phyloP scores from a whole-genome alignment of 2,113 vertebrate species.

The Oreocharis arfaki region DNA sequence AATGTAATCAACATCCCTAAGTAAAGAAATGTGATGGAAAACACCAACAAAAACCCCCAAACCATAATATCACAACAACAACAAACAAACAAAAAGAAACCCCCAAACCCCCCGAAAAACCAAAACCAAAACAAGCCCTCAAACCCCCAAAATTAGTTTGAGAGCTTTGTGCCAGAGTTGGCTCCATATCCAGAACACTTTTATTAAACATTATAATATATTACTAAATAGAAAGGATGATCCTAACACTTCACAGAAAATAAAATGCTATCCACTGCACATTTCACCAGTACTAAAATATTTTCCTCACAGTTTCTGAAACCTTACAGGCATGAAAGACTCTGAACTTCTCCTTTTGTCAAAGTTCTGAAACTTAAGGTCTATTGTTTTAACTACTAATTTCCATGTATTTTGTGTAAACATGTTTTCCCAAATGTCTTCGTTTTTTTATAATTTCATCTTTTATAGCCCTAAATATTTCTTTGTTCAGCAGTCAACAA shows the following conservation, averaged over 20 bases:
- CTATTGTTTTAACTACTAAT: not conserved
- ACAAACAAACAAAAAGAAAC: not conserved
- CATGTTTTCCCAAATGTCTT: not conserved
- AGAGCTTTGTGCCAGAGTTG: not conserved
- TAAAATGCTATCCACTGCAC: not conserved
- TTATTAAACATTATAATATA: not conserved
- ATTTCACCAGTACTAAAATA: not conserved
- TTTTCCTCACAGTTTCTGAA: not conserved
- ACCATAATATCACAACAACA: not conserved
- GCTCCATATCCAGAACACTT: not conserved
- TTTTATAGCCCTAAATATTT: too few relatives aligned
- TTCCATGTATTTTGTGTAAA: not conserved
- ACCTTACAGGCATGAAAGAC: not conserved
- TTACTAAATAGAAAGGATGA: not conserved
- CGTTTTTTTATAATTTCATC: not conserved
- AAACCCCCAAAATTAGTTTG: not conserved
- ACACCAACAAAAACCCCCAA: not conserved
- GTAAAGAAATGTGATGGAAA: not conserved
- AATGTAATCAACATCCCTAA: not conserved
- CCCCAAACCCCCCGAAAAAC: not conserved
- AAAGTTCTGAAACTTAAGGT: not conserved
- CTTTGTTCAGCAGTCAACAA: not conserved
- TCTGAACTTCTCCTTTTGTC: not conserved
- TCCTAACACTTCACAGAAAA: not conserved
- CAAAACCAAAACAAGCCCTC: not conserved